These are phyloP conservation scores for Heliconius congener DNA, from an alignment of 1,140 invertebrate species.

Conservation along the genomic window DNA sequence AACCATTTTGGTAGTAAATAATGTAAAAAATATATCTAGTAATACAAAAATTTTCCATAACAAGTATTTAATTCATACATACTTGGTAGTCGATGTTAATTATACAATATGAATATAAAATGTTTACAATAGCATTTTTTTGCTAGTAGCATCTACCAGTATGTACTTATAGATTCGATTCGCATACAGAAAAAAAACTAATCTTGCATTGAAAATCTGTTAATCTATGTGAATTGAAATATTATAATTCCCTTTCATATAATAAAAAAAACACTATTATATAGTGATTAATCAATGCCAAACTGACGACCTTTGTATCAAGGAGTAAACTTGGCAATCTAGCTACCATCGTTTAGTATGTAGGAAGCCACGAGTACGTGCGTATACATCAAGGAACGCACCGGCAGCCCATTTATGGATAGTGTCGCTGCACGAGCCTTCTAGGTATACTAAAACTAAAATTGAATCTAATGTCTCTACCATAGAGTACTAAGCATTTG, in stretches of 20 bases:
- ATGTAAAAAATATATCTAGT: neutral
- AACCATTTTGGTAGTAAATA: neutral
- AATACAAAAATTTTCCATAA: neutral
- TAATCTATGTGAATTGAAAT: no score
- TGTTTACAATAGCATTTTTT: neutral
- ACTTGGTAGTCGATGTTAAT: no score
- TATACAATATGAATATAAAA: neutral
- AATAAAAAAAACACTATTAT: neutral
- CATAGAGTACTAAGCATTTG: neutral
- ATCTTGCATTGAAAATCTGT: no score
- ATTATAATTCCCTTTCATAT: no score
- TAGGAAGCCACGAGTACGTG: slow-evolving; percentile 44
- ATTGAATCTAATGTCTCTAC: neutral
- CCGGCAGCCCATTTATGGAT: slow-evolving; percentile 32
- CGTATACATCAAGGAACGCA: slow-evolving; percentile 24
- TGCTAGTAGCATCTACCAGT: no score
- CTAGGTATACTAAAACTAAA: neutral
- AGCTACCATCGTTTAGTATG: slow-evolving; percentile 32
- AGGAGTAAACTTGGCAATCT: slow-evolving; percentile 23
- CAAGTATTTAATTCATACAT: neutral
- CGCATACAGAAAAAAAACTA: no score
- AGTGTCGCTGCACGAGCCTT: slow-evolving; percentile 18
- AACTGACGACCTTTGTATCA: slow-evolving; percentile 14
- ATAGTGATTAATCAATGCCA: slow-evolving; percentile 25
- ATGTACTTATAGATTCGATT: no score